Conservation (phyloP, 2,113 vertebrate genomes). For the Caloenas nicobarica region DNA sequence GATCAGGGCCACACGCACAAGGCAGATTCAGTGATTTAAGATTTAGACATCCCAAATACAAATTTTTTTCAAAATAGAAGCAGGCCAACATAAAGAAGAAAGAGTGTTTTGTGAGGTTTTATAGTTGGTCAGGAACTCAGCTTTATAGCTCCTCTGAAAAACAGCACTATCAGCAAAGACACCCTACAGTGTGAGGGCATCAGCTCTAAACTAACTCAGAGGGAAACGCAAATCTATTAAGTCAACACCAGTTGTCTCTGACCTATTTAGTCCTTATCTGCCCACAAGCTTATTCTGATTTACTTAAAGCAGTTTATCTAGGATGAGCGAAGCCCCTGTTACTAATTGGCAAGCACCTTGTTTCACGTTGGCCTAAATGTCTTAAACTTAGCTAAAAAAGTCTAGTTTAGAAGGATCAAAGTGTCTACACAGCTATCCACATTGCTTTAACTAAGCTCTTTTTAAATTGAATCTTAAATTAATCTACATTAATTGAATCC, state of each 20-base stretch:
- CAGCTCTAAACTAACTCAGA: constrained; percentile 55
- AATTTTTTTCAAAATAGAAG: neutral
- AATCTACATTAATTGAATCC: constrained; percentile 39
- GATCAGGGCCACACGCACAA: neutral
- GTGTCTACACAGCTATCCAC: constrained; percentile 20
- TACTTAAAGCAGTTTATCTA: constrained; percentile 62
- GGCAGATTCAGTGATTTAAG: neutral
- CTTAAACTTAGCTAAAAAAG: constrained; percentile 61
- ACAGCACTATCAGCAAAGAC: constrained; percentile 48
- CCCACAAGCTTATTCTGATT: constrained; percentile 61
- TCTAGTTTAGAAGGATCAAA: constrained; percentile 43
- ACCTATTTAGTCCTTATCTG: constrained; percentile 66
- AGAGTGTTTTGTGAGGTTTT: neutral
- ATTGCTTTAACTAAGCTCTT: constrained; percentile 42
- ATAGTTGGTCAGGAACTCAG: constrained; percentile 12
- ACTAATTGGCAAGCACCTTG: constrained; percentile 56
- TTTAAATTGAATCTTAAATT: constrained; percentile 41
- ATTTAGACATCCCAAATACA: neutral
- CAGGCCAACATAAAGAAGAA: neutral
- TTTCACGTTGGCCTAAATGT: constrained; percentile 54
- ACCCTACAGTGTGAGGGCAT: constrained; percentile 39
- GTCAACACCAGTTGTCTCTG: constrained; percentile 67
- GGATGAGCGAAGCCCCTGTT: constrained; percentile 53
- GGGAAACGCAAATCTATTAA: constrained; percentile 66
- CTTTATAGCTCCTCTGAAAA: constrained; percentile 40